These are phyloP conservation scores for Lasioglossum leucozonium DNA, from an alignment of 2,888 invertebrate species.

Conservation along the genomic window DNA sequence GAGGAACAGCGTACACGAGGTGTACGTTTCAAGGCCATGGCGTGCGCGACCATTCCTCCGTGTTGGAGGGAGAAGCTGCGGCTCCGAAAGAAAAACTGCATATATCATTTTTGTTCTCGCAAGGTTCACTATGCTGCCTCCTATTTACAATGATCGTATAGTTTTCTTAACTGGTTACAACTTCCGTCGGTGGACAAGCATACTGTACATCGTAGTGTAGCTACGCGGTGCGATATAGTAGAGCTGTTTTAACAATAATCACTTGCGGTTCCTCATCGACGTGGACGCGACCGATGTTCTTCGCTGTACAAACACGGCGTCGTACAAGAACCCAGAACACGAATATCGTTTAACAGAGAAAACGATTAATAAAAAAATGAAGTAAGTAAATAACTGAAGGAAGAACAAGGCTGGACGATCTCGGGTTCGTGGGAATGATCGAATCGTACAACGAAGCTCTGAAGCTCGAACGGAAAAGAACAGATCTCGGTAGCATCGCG, in stretches of 20 bases:
- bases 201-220: slow-evolving; percentile 42
- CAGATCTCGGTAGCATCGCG: neutral
- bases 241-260: slow-evolving; percentile 5
- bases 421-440: neutral
- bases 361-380: neutral
- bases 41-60: slow-evolving; percentile 37
- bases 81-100: slow-evolving; percentile 29
- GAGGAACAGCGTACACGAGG: neutral
- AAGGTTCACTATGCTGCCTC: neutral
- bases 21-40: slow-evolving; percentile 65
- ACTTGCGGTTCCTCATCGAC: neutral
- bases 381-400: neutral
- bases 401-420: neutral
- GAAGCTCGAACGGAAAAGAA: slow-evolving; percentile 27
- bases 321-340: neutral
- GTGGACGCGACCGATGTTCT: neutral
- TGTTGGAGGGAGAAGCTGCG: neutral
- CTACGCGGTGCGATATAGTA: slow-evolving; percentile 36
- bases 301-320: neutral
- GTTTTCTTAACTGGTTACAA: slow-evolving; percentile 39
- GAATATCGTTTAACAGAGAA: neutral
- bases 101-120: neutral
- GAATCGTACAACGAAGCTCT: slow-evolving; percentile 28
- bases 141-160: slow-evolving; percentile 42
- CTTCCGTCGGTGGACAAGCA: slow-evolving; percentile 41